These are phyloP conservation scores for Emydoidea blandingii DNA, from an alignment of 2,797 vertebrate genomes.

Conservation along the genomic window DNA sequence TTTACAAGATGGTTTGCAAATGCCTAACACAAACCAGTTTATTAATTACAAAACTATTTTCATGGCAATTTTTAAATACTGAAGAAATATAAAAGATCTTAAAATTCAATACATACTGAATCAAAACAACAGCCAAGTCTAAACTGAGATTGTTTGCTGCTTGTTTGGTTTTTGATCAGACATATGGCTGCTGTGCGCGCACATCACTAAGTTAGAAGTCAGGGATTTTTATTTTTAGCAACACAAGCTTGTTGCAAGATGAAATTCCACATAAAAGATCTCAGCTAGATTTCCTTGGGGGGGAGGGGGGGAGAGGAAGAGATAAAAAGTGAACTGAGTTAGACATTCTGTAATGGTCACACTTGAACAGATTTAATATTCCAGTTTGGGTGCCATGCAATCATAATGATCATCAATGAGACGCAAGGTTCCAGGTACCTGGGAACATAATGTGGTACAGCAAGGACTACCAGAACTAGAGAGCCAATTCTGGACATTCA, in stretches of 20 bases:
- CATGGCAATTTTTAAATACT: neutral
- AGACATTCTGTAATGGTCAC: neutral
- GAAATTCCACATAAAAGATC: slow-evolving; percentile 13
- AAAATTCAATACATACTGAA: slow-evolving; percentile 38
- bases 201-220: neutral
- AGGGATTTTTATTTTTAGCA: neutral
- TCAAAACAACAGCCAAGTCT: slow-evolving; percentile 24
- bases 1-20: neutral
- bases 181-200: neutral
- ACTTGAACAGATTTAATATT: neutral
- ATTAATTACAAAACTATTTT: slow-evolving; percentile 12
- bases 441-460: neutral
- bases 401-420: neutral
- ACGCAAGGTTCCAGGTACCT: neutral
- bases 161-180: neutral
- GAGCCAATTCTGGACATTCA: neutral
- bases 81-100: slow-evolving; percentile 25
- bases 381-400: neutral
- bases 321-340: slow-evolving; percentile 9
- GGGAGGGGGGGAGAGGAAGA: accelerated
- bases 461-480: neutral
- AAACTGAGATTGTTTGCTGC: slow-evolving; percentile 30
- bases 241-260: neutral
- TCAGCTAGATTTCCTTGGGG: neutral
- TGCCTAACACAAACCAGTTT: neutral